phyloP scores from a whole-genome alignment of 2,113 vertebrate genomes.

The Atherinomorus stipes region DNA sequence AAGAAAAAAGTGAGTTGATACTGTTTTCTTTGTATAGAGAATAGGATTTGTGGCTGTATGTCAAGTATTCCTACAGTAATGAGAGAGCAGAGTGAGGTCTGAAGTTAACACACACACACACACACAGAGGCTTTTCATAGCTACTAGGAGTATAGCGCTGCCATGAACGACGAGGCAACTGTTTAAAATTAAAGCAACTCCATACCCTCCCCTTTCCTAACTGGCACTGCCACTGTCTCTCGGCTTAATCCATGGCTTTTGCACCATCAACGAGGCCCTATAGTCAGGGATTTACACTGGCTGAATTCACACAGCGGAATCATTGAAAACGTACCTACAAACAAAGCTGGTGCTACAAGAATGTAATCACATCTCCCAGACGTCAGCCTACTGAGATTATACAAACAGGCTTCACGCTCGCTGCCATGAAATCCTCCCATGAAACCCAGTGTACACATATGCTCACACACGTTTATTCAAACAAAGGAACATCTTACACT shows the following conservation, averaged over 20 bases:
- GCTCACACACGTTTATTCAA: background rate
- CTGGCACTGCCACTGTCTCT: constrained; percentile 49
- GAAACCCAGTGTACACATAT: background rate
- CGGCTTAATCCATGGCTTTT: constrained; percentile 69
- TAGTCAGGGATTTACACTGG: constrained; percentile 55
- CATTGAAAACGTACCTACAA: constrained; percentile 55
- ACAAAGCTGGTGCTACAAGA: constrained; percentile 51
- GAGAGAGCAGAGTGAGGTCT: constrained; percentile 1
- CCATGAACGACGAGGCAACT: constrained; percentile 21
- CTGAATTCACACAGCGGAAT: constrained; percentile 63
- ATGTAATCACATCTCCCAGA: constrained; percentile 34
- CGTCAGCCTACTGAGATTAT: constrained; percentile 47
- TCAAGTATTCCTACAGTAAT: constrained; percentile 8
- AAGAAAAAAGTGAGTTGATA: constrained; percentile 11
- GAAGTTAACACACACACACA: constrained; percentile 10
- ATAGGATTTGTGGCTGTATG: constrained; percentile 13
- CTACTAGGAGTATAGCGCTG: constrained; percentile 24
- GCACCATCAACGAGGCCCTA: constrained; percentile 52
- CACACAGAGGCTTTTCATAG: constrained; percentile 23
- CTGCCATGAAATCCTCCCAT: constrained; percentile 35
- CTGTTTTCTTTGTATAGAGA: constrained; percentile 25
- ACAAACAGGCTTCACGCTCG: constrained; percentile 33
- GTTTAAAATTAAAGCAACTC: constrained; percentile 57
- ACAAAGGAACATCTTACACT: background rate
- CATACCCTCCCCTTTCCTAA: constrained; percentile 6